These are phyloP conservation scores for Polydrusus pterygomalis DNA, from an alignment of 2,888 invertebrate species.

Conservation along the genomic window DNA sequence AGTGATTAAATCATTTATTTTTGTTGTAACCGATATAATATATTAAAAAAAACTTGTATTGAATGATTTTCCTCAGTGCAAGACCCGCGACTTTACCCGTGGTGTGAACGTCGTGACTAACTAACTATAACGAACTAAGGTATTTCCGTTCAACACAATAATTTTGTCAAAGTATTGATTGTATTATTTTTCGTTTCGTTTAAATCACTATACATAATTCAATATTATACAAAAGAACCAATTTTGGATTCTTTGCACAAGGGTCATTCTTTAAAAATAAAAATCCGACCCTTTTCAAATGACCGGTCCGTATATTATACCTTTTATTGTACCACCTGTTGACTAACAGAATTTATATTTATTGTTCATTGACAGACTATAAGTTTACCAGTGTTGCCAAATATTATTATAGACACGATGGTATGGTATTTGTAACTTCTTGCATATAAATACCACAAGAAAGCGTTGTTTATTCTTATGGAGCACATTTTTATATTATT, in stretches of 20 bases:
- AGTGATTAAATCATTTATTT: too few relatives aligned
- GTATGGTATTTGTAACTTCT: too few relatives aligned
- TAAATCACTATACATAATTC: not conserved
- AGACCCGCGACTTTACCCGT: too few relatives aligned
- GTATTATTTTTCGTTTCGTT: not conserved
- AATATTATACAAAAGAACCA: constrained; percentile 5
- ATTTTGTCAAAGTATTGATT: not conserved
- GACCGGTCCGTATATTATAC: not conserved
- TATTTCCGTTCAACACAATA: too few relatives aligned
- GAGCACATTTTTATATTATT: too few relatives aligned
- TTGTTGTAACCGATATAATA: too few relatives aligned
- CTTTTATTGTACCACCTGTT: constrained; percentile 30
- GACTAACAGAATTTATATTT: constrained; percentile 29
- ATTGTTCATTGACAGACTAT: constrained; percentile 26
- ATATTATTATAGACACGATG: not conserved
- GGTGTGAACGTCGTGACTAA: too few relatives aligned
- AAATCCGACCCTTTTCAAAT: constrained; percentile 31
- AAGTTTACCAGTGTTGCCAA: constrained; percentile 13
- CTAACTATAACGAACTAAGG: too few relatives aligned
- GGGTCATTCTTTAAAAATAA: constrained; percentile 10
- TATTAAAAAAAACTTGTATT: too few relatives aligned
- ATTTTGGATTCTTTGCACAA: not conserved
- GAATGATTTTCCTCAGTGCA: too few relatives aligned
- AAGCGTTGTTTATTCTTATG: too few relatives aligned
- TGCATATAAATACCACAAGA: too few relatives aligned